Percentiles rank a stretch among this genome's conserved stretches.
phyloP scores from a whole-genome alignment of 2,797 vertebrate species.

The Macropodus opercularis region DNA sequence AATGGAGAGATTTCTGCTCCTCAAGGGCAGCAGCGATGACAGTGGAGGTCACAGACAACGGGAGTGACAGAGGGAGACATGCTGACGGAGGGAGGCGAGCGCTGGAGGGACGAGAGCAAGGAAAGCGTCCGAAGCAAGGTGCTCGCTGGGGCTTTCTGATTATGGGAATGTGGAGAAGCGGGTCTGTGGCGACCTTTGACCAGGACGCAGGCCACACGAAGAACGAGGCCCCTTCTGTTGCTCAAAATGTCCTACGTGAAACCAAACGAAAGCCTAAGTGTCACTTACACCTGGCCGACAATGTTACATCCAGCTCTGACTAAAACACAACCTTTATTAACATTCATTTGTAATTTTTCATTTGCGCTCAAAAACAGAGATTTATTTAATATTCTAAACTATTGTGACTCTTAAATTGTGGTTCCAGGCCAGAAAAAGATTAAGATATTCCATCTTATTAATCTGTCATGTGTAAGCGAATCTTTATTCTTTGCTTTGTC shows the following conservation, averaged over 20 bases:
- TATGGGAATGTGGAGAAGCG: conserved; percentile 64
- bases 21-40: conserved; percentile 76
- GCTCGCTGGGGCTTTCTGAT: conserved; percentile 64
- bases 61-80: conserved; percentile 65
- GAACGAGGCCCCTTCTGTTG: too few species aligned
- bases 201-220: too few species aligned
- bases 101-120: conserved; percentile 31
- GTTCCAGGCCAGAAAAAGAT: conserved; percentile 1
- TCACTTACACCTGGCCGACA: neutral
- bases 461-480: conserved; percentile 8
- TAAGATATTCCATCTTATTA: neutral
- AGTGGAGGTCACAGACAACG: conserved; percentile 74
- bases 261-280: neutral
- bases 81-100: conserved; percentile 38
- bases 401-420: neutral
- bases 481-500: conserved; percentile 32
- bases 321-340: neutral
- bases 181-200: conserved; percentile 46
- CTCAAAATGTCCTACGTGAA: too few species aligned
- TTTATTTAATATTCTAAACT: neutral
- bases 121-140: conserved; percentile 49
- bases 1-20: conserved; percentile 78
- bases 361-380: neutral
- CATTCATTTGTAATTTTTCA: neutral
- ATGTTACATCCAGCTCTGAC: neutral